phyloP scores from a whole-genome alignment of 2,797 vertebrate species.

The Manis javanica region DNA sequence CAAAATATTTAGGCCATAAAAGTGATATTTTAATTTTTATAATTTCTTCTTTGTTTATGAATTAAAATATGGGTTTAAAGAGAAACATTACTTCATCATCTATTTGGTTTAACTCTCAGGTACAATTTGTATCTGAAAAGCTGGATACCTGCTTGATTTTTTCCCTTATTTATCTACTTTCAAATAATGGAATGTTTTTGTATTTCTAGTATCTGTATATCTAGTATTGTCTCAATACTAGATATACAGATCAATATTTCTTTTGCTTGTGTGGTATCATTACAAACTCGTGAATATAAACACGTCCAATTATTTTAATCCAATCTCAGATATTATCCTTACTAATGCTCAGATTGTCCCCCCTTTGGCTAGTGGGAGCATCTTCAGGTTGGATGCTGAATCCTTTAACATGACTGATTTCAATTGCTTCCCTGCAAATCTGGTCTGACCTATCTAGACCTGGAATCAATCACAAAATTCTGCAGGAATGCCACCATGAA shows the following conservation, averaged over 20 bases:
- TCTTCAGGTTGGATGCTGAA: neutral
- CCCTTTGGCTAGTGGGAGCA: neutral
- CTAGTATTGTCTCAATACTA: neutral
- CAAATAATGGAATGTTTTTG: neutral
- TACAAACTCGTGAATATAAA: neutral
- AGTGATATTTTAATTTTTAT: neutral
- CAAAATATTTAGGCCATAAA: neutral
- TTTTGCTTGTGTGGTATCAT: neutral
- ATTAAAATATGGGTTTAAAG: neutral
- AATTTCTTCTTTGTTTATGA: neutral
- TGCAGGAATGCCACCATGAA: neutral
- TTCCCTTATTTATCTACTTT: neutral
- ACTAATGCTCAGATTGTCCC: rapidly evolving
- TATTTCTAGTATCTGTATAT: too few relatives aligned
- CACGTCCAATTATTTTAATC: neutral
- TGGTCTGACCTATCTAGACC: neutral
- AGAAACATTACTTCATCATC: neutral
- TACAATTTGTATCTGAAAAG: neutral
- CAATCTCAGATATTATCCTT: too few relatives aligned
- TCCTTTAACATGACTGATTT: neutral
- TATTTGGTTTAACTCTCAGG: neutral
- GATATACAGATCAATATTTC: neutral
- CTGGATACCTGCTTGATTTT: neutral
- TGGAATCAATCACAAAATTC: neutral
- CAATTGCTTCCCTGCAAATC: neutral